A percentile compares a stretch with the other conserved stretches of the same genome.
Conservation (phyloP, 1,140 invertebrate species). For the Drosophila willistoni region DNA sequence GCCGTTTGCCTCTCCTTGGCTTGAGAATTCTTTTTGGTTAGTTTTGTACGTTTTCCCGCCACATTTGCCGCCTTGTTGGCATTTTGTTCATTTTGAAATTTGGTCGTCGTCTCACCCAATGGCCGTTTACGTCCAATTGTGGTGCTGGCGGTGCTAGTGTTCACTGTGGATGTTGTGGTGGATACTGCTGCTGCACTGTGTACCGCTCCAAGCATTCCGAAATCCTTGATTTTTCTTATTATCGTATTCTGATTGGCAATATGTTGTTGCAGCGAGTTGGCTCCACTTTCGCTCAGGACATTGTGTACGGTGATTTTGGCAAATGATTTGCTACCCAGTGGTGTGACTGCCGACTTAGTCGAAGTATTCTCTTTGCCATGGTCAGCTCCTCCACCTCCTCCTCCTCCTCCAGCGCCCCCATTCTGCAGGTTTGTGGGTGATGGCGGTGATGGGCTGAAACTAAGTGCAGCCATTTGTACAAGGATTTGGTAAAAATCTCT, state of each 20-base stretch:
- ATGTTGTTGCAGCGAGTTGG: constrained; percentile 69
- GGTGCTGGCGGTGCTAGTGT: background rate
- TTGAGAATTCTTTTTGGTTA: constrained; percentile 28
- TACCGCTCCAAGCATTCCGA: constrained; percentile 75
- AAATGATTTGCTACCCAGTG: constrained; percentile 59
- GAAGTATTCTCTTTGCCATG: constrained; percentile 41
- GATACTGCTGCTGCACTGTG: constrained; percentile 54
- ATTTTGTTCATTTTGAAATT: constrained; percentile 34
- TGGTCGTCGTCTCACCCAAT: constrained; percentile 48
- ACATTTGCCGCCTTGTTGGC: constrained; percentile 5
- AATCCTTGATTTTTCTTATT: constrained; percentile 77
- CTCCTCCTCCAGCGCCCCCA: background rate
- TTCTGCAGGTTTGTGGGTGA: constrained; percentile 23
- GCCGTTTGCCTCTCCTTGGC: constrained; percentile 2
- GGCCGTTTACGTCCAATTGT: constrained; percentile 48
- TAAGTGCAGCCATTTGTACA: constrained; percentile 58
- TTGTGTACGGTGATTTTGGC: constrained; percentile 78
- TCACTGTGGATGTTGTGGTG: background rate
- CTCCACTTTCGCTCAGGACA: constrained; percentile 72
- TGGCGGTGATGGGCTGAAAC: constrained; percentile 44
- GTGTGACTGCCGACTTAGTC: constrained; percentile 15
- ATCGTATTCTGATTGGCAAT: constrained; percentile 74
- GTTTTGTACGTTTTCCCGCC: constrained; percentile 43
- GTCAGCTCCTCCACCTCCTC: background rate
- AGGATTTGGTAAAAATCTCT: background rate